Percentiles rank a stretch among this genome's conserved stretches.
Evolutionary conservation across 2,888 invertebrate species (phyloP).

Genomic region (Mesorhabditis belari): DNA sequence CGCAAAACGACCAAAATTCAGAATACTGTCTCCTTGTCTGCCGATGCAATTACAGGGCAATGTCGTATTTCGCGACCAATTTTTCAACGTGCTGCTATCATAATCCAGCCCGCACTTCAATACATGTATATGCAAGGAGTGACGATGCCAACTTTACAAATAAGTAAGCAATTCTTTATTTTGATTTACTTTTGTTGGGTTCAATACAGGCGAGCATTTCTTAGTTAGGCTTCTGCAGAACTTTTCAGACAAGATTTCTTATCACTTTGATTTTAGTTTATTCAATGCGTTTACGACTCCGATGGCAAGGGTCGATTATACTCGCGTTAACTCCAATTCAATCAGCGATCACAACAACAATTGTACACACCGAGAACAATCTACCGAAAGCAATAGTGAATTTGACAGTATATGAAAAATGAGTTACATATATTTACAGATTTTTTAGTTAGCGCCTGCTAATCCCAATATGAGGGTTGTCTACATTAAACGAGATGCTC

Average conservation of each 20-base stretch:
- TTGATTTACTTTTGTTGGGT: not conserved
- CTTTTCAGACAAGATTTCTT: not conserved
- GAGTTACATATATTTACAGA: not conserved
- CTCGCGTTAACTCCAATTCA: constrained; percentile 22
- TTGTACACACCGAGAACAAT: constrained; percentile 46
- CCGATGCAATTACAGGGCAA: constrained; percentile 24
- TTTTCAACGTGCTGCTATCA: constrained; percentile 32
- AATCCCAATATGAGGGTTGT: constrained; percentile 36
- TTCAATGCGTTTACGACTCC: constrained; percentile 34
- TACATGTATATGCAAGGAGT: constrained; percentile 30
- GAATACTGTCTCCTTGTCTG: constrained; percentile 27
- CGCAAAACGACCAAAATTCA: constrained; percentile 7
- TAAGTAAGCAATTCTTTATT: constrained; percentile 19
- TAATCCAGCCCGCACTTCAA: constrained; percentile 42
- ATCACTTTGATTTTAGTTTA: constrained; percentile 30
- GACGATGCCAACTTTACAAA: constrained; percentile 22
- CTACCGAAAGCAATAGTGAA: constrained; percentile 45
- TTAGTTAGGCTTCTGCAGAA: not conserved
- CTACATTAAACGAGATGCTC: constrained; percentile 33
- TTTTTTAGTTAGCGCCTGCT: constrained; percentile 35
- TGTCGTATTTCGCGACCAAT: constrained; percentile 26
- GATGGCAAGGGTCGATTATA: constrained; percentile 44
- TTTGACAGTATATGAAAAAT: constrained; percentile 28
- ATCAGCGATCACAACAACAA: constrained; percentile 37
- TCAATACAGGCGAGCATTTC: no score